Base-by-base conservation (phyloP, 2,888 invertebrate genomes). In the Bhutanitis thaidina region DNA sequence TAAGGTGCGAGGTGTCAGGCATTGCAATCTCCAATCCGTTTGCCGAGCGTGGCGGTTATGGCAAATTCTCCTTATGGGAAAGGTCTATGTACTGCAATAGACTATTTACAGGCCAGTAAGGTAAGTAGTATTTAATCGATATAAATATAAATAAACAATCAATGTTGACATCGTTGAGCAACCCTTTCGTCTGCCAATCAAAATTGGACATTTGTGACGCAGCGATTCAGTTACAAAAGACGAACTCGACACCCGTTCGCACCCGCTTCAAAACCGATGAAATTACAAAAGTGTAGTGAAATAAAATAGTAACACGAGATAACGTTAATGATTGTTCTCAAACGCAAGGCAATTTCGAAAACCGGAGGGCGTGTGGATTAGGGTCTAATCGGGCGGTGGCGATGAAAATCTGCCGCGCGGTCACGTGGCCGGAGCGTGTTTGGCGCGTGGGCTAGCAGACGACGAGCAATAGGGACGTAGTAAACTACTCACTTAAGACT, bases 371-470 rank as follows among this genome's bases (percentile, higher is more conserved):
- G 82, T 74, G 74, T 55, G 82, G 83, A 83, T 83, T 82, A 82
- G 74, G 71, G 69, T 60, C 77, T 87, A 87, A 88, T 88, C 87
- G 82, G 75, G 61, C 71, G 71, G 14, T 74, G 79, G 78, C 77
- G 86, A 87, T 86, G 88, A 83, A 80, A 86, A 87, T 88, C 87
- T 66, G 71, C 44, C 80, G 64, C 79, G 81, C 73, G 75, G 49
- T 14, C 78, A 64, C 74, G 74, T 65, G 77, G 44, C 40, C 40
- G 57, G 34, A 55, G 60, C 30, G 51, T 46, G 51, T 1, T 7
- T 8, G 36, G 40, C 56, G 27, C 64, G 53, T 54, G 57, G 53
- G 39, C 52, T 46, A 14, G 36, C 43, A 32, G 14, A 7, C 14
- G 12, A 25, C 9, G 15, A 12, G 16, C 27, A 20, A 15, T 14